Base-by-base conservation (phyloP, 2,888 invertebrate species). In the Thymelicus lineola region DNA sequence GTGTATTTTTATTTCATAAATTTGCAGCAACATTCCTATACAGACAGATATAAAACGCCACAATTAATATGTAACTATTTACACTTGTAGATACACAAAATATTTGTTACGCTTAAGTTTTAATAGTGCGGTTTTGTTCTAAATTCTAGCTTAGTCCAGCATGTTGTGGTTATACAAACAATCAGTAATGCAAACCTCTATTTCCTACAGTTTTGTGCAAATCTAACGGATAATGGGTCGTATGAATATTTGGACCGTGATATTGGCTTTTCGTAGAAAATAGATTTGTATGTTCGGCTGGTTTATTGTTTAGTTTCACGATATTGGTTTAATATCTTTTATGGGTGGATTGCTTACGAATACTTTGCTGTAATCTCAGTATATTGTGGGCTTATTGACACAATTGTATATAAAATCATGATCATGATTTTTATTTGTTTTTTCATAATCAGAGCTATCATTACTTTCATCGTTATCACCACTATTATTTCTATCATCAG, bases 231-330 rank as follows among this genome's bases (percentile, higher is more conserved):
- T 53, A 53, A 53, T 53, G 53, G 53, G 20, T 53, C 53, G 53
- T 53, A 53, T 53, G 12, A 53, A 20, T 53, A 53, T 53, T 53
- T 20, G 53, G 10, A 20, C 53, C 53, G 20, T 53, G 53, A 20
- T 53, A 53, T 53, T 53, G 53, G 53, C 53, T 53, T 53, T 53
- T 53, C 53, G 53, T 53, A 20, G 12, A 53, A 20, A 53, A 53
- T 20, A n/a, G 53, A 53, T 53, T 53, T 53, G 20, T 10, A 20
- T 17, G 10, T 17, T 20, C 17, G 53, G 4, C 42, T 42, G 42
- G 20, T 20, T 28, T 20, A 53, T 53, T 17, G 20, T 53, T 53
- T 53, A 53, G 53, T 53, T 53, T 9, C 6, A 53, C 20, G 48
- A 6, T 53, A 53, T 53, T 53, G 53, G 20, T 53, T 53, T 20